phyloP scores from a whole-genome alignment of 2,113 vertebrate genomes.

The Enhydra lutris region DNA sequence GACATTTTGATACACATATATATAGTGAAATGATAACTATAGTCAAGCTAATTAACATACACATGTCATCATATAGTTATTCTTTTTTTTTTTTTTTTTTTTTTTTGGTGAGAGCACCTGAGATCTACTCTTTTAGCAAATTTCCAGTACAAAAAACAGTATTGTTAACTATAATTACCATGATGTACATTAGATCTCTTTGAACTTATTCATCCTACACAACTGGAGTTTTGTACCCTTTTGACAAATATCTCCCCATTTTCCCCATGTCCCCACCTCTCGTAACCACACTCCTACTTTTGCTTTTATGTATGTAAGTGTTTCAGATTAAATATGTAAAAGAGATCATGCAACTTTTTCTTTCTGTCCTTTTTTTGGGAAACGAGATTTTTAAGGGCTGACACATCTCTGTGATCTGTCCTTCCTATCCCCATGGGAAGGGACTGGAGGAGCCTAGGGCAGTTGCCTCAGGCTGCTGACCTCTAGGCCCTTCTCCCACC shows the following conservation, averaged over 20 bases:
- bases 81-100: not conserved
- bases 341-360: not conserved
- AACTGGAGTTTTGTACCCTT: not conserved
- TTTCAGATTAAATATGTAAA: not conserved
- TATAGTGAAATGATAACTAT: not conserved
- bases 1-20: not conserved
- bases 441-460: too few relatives aligned
- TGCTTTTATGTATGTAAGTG: not conserved
- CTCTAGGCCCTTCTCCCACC: not conserved
- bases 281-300: not conserved
- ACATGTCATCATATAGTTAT: not conserved
- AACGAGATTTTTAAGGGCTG: not conserved
- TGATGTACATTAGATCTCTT: not conserved
- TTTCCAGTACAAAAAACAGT: not conserved
- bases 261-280: not conserved
- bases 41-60: not conserved
- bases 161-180: not conserved
- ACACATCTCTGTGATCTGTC: not conserved
- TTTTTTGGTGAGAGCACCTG: not conserved
- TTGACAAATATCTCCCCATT: not conserved
- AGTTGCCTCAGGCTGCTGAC: not conserved
- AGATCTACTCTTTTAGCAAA: not conserved
- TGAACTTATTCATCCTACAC: not conserved
- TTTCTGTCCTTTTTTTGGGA: not conserved
- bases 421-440: not conserved